phyloP scores from a whole-genome alignment of 2,888 invertebrate species.

The Priocnemis perturbator region DNA sequence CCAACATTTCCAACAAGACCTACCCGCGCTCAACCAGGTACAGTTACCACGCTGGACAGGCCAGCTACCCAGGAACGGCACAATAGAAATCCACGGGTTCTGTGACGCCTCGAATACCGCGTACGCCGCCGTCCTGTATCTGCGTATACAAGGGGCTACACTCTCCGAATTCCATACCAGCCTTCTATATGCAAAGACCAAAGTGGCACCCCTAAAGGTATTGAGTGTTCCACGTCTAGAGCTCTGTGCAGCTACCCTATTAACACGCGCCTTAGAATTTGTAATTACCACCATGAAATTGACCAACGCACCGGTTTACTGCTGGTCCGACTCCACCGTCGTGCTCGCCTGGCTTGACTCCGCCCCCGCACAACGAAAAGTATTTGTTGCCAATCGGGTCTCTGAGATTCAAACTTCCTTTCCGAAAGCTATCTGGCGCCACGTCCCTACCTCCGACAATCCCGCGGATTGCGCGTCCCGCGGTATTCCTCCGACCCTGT shows the following conservation, averaged over 20 bases:
- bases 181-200: neutral
- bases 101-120: neutral
- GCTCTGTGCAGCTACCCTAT: neutral
- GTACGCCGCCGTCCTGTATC: neutral
- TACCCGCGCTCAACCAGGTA: neutral
- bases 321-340: constrained; percentile 2
- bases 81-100: neutral
- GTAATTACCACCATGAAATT: neutral
- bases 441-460: too few relatives aligned
- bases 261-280: neutral
- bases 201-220: neutral
- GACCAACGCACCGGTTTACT: neutral
- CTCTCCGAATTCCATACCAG: neutral
- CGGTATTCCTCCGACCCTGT: too few relatives aligned
- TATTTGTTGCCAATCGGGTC: constrained; percentile 1
- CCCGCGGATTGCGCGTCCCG: too few relatives aligned
- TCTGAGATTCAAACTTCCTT: neutral
- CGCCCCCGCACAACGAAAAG: neutral
- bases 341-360: neutral
- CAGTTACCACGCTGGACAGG: neutral
- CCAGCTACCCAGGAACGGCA: neutral
- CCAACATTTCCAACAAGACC: neutral
- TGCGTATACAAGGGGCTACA: neutral
- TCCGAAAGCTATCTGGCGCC: neutral
- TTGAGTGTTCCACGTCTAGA: neutral